Conservation (phyloP, 2,113 vertebrate species). For the Leuciscus idus region DNA sequence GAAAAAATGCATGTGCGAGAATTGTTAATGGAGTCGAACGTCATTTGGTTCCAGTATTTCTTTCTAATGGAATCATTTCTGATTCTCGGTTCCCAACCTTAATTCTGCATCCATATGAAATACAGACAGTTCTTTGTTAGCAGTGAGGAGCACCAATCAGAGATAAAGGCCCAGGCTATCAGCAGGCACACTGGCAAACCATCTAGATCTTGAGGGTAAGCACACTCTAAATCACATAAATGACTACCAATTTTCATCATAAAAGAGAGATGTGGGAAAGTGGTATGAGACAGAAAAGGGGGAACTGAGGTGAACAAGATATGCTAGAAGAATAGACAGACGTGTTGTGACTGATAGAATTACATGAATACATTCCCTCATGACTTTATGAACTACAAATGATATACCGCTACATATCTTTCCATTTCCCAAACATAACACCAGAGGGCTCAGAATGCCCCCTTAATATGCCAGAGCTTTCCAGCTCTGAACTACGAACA, state of each 20-base stretch:
- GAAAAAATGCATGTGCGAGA: not conserved
- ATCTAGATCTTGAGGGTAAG: not conserved
- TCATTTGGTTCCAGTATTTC: not conserved
- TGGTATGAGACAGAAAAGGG: not conserved
- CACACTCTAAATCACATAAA: not conserved
- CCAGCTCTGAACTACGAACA: not conserved
- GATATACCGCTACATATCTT: not conserved
- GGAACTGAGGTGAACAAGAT: not conserved
- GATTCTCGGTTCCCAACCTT: not conserved
- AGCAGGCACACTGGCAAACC: constrained; percentile 10
- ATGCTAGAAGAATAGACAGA: not conserved
- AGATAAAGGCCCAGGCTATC: constrained; percentile 3
- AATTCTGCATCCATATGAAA: not conserved
- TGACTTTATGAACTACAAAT: constrained; percentile 11
- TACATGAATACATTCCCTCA: not conserved
- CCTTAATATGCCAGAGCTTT: not conserved
- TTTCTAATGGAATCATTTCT: not conserved
- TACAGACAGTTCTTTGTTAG: not conserved
- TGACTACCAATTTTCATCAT: not conserved
- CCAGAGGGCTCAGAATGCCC: not conserved
- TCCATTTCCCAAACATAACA: not conserved
- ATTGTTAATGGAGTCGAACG: not conserved
- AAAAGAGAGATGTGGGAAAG: not conserved
- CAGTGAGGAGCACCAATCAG: not conserved
- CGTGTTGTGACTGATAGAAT: not conserved